A percentile compares a stretch with the other conserved stretches of the same genome.
Conservation (phyloP, 2,888 invertebrate genomes). For the Eupithecia centaureata region DNA sequence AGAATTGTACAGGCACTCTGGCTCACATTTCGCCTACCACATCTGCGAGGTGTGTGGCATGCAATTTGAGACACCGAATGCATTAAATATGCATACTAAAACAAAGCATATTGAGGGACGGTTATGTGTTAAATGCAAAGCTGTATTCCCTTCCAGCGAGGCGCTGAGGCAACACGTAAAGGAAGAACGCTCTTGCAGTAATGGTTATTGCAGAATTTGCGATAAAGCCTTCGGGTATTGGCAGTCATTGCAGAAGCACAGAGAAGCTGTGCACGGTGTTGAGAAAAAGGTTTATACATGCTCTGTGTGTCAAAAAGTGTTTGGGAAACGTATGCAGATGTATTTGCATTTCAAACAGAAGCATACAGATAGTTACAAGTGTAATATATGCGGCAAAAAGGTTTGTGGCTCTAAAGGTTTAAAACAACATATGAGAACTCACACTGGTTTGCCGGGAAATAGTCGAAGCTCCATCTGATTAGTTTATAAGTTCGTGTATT, state of each 20-base stretch:
- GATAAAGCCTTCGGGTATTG: conserved; percentile 10
- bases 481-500: background rate
- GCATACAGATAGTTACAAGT: conserved; percentile 21
- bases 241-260: conserved; percentile 13
- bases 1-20: conserved; percentile 38
- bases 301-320: conserved; percentile 15
- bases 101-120: conserved; percentile 15
- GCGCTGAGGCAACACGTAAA: conserved; percentile 15
- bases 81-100: conserved; percentile 9
- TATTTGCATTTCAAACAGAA: conserved; percentile 28
- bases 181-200: conserved; percentile 11
- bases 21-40: conserved; percentile 32
- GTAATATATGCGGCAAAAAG: conserved; percentile 7
- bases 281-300: conserved; percentile 22
- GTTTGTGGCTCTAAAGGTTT: background rate
- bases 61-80: conserved; percentile 4
- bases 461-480: background rate
- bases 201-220: conserved; percentile 21
- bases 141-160: background rate
- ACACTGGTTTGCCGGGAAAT: background rate
- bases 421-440: background rate
- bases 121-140: conserved; percentile 19
- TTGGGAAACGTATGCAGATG: conserved; percentile 17
- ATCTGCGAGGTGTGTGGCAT: conserved; percentile 38
- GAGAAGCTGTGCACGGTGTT: conserved; percentile 20